Percentiles rank a stretch among this genome's conserved stretches.
Evolutionary conservation across 2,888 invertebrate genomes (phyloP).

Genomic region (Nesidiocoris tenuis): DNA sequence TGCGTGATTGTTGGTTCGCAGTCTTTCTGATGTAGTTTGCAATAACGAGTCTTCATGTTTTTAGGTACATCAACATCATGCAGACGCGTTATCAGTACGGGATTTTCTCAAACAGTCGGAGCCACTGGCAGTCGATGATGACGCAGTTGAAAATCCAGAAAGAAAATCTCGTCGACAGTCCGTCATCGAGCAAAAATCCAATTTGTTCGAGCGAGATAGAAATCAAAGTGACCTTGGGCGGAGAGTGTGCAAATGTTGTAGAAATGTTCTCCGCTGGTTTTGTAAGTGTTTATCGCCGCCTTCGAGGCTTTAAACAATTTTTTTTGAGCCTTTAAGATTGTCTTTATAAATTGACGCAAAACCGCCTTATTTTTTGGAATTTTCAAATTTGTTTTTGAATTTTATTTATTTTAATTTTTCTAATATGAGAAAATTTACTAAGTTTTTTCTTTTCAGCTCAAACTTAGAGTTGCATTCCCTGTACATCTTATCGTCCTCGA

Average conservation of each 20-base stretch:
- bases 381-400: too few relatives aligned
- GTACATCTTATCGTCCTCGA: constrained; percentile 61
- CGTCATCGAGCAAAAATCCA: background rate
- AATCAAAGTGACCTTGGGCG: constrained; percentile 38
- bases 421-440: too few relatives aligned
- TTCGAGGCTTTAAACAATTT: background rate
- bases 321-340: background rate
- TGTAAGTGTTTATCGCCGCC: constrained; percentile 11
- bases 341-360: background rate
- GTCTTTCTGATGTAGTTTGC: too few relatives aligned
- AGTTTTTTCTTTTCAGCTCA: constrained; percentile 52
- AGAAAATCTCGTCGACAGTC: background rate
- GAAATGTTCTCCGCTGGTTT: constrained; percentile 44
- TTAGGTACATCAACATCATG: constrained; percentile 56
- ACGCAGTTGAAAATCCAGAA: constrained; percentile 1
- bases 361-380: too few relatives aligned
- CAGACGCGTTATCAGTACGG: constrained; percentile 58
- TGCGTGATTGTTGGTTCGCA: too few relatives aligned
- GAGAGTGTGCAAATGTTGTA: constrained; percentile 46
- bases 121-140: constrained; percentile 1
- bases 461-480: constrained; percentile 59
- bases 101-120: constrained; percentile 52
- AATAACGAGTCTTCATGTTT: background rate
- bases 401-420: too few relatives aligned
- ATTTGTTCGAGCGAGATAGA: background rate